These are phyloP conservation scores for Scatophagus argus DNA, from an alignment of 2,113 vertebrate genomes.

Conservation along the genomic window DNA sequence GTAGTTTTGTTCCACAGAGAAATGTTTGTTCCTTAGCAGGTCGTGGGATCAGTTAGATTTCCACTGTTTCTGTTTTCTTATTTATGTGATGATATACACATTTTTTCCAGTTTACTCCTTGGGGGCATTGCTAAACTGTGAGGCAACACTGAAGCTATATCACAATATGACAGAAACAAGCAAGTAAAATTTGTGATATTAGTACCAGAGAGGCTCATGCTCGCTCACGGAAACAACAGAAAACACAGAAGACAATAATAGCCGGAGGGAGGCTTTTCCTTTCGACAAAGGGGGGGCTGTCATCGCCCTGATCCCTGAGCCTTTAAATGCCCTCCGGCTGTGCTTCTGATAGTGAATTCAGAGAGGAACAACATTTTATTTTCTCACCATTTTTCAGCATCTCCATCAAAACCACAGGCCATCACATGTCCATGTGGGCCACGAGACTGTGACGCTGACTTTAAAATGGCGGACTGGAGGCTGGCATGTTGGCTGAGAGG, in stretches of 20 bases:
- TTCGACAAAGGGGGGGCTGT: slow-evolving; percentile 8
- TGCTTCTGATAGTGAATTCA: slow-evolving; percentile 32
- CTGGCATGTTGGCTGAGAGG: background rate
- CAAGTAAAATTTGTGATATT: background rate
- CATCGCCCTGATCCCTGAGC: background rate
- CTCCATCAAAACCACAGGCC: background rate
- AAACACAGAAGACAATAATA: slow-evolving; percentile 2
- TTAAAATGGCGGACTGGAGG: slow-evolving; percentile 4
- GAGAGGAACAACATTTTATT: background rate
- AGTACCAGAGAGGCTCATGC: background rate
- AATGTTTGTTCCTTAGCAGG: background rate
- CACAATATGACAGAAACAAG: slow-evolving; percentile 16
- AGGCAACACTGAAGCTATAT: slow-evolving; percentile 5
- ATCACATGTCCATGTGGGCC: background rate
- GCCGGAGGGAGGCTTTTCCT: slow-evolving; percentile 24
- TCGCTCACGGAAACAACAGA: background rate
- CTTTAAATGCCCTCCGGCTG: slow-evolving; percentile 9
- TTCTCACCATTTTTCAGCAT: slow-evolving; percentile 5
- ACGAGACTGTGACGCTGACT: slow-evolving; percentile 3
- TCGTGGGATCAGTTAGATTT: background rate
- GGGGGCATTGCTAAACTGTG: background rate
- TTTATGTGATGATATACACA: background rate
- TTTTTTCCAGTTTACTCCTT: background rate
- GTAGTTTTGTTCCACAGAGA: background rate
- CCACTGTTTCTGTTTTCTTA: background rate